phyloP scores from a whole-genome alignment of 2,888 invertebrate species.

The Hoplodrina ambigua region DNA sequence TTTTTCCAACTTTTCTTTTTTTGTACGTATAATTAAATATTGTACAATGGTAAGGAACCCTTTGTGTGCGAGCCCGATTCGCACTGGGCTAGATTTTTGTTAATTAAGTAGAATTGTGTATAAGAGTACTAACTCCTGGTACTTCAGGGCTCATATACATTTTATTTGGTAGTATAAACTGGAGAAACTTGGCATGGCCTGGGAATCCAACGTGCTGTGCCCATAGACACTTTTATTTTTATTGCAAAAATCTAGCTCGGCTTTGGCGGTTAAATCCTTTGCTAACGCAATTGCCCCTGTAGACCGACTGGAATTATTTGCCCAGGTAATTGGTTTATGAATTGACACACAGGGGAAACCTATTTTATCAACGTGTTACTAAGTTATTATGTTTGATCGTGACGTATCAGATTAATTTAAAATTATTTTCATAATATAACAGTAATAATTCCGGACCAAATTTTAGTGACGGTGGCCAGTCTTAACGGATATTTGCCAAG shows the following conservation, averaged over 20 bases:
- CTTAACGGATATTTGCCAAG: too few relatives aligned
- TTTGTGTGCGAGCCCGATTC: too few relatives aligned
- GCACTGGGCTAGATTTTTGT: background rate
- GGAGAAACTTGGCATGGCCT: slow-evolving; percentile 13
- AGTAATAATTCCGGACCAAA: too few relatives aligned
- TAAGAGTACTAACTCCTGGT: background rate
- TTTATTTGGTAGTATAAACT: slow-evolving; percentile 23
- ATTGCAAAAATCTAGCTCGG: slow-evolving; percentile 18
- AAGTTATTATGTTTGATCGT: background rate
- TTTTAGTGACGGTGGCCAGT: too few relatives aligned
- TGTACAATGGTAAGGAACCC: too few relatives aligned
- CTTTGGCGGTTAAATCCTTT: slow-evolving; percentile 28
- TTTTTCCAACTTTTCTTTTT: too few relatives aligned
- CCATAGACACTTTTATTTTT: slow-evolving; percentile 29
- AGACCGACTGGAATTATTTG: slow-evolving; percentile 23
- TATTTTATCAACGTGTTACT: slow-evolving; percentile 16
- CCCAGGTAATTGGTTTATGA: slow-evolving; percentile 28
- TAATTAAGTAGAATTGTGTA: slow-evolving; percentile 1
- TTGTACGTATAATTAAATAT: too few relatives aligned
- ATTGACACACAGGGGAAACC: slow-evolving; percentile 4
- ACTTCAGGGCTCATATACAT: background rate
- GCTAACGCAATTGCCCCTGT: slow-evolving; percentile 39
- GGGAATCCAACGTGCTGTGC: slow-evolving; percentile 11
- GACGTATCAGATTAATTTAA: background rate
- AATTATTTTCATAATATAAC: too few relatives aligned